Percentiles rank a stretch among this genome's conserved stretches.
These are phyloP conservation scores for Nymphalis io DNA, from an alignment of 1,140 invertebrate species.

Conservation along the genomic window DNA sequence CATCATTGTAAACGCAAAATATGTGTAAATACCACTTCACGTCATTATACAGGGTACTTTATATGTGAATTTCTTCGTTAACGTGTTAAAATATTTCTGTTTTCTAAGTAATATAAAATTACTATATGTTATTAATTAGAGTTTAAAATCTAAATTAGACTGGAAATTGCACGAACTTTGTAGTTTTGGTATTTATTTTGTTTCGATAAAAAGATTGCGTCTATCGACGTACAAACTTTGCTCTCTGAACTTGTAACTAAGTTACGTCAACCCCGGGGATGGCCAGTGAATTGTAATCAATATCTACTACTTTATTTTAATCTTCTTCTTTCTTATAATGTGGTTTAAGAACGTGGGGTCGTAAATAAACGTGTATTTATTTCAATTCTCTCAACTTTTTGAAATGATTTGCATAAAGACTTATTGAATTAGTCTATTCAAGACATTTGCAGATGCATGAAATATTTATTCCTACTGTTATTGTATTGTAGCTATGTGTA, in stretches of 20 bases:
- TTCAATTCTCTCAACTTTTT: no score
- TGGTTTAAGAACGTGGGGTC: neutral
- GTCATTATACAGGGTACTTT: neutral
- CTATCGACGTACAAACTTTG: constrained; percentile 59
- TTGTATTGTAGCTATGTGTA: neutral
- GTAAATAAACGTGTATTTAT: neutral
- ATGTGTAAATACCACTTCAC: no score
- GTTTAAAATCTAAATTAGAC: neutral
- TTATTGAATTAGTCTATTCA: no score
- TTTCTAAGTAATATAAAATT: no score
- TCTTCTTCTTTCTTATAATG: constrained; percentile 14
- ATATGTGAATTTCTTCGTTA: neutral
- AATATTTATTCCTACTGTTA: neutral
- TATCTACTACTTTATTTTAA: constrained; percentile 56
- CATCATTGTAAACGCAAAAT: neutral
- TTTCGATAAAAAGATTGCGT: constrained; percentile 40
- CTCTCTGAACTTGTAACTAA: constrained; percentile 74
- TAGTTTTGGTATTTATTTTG: constrained; percentile 24
- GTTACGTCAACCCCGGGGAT: constrained; percentile 64
- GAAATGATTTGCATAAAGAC: no score
- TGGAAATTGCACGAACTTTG: constrained; percentile 10
- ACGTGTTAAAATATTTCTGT: no score
- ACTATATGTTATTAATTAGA: neutral
- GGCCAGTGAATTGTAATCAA: constrained; percentile 56
- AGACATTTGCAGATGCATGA: no score